Conservation (phyloP, 1,140 invertebrate genomes). For the Conus betulinus region DNA sequence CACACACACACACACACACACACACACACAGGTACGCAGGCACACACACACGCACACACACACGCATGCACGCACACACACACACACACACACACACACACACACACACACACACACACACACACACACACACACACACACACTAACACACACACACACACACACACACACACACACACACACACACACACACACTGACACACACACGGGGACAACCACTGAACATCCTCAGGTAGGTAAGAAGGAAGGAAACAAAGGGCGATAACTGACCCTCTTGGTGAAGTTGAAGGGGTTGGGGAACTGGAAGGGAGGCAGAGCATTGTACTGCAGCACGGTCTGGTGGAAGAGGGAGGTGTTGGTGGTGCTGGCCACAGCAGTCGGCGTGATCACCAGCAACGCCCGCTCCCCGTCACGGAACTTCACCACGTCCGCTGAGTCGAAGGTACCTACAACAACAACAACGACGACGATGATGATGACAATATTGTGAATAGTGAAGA, state of each 20-base stretch:
- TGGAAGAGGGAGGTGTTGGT: conserved; percentile 86
- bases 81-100: neutral
- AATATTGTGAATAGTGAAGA: no score
- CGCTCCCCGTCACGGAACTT: conserved; percentile 77
- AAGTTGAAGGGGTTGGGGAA: conserved; percentile 78
- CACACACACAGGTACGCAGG: neutral
- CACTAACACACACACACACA: no score
- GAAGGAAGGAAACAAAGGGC: neutral
- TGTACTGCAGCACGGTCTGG: conserved; percentile 85
- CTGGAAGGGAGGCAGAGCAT: conserved; percentile 86
- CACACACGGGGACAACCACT: neutral
- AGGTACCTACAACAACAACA: neutral
- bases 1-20: conserved; percentile 6
- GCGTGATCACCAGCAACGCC: conserved; percentile 90
- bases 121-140: neutral
- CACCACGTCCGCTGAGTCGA: conserved; percentile 48
- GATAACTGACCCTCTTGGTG: conserved; percentile 49
- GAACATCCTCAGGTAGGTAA: neutral
- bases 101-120: conserved; percentile 6
- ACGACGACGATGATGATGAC: neutral
- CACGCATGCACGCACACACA: conserved; percentile 1
- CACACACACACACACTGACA: no score
- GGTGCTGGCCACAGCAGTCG: conserved; percentile 85
- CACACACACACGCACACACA: conserved; percentile 15
- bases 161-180: no score